Conservation (phyloP, 1,140 invertebrate genomes). For the Drosophila carrolli region DNA sequence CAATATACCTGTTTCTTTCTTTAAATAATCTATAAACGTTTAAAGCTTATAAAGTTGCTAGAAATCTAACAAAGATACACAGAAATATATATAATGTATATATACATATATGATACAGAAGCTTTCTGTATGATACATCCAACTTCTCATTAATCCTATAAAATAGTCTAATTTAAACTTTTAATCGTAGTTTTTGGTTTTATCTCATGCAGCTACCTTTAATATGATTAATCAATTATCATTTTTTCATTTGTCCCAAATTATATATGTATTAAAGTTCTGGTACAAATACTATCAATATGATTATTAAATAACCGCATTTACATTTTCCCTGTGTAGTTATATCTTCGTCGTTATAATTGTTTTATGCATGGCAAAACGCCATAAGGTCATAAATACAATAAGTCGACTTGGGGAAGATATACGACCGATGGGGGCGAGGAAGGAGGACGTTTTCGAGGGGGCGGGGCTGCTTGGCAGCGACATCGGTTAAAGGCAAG, state of each 20-base stretch:
- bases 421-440: constrained; percentile 30
- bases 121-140: too few species aligned
- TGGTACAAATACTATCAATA: neutral
- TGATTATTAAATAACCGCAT: neutral
- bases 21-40: too few species aligned
- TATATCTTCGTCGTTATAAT: constrained; percentile 40
- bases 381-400: constrained; percentile 81
- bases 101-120: too few species aligned
- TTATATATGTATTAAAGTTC: neutral
- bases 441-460: neutral
- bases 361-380: constrained; percentile 64
- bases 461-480: neutral
- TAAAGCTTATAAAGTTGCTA: too few species aligned
- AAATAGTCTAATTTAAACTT: too few species aligned
- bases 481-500: constrained; percentile 69
- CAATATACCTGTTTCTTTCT: too few species aligned
- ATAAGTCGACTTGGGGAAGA: constrained; percentile 64
- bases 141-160: too few species aligned
- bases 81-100: too few species aligned
- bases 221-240: too few species aligned
- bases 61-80: too few species aligned
- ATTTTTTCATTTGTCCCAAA: neutral
- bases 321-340: constrained; percentile 2
- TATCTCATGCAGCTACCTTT: too few species aligned
- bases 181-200: too few species aligned